phyloP scores from a whole-genome alignment of 2,888 invertebrate species.

The Drosophila helvetica region DNA sequence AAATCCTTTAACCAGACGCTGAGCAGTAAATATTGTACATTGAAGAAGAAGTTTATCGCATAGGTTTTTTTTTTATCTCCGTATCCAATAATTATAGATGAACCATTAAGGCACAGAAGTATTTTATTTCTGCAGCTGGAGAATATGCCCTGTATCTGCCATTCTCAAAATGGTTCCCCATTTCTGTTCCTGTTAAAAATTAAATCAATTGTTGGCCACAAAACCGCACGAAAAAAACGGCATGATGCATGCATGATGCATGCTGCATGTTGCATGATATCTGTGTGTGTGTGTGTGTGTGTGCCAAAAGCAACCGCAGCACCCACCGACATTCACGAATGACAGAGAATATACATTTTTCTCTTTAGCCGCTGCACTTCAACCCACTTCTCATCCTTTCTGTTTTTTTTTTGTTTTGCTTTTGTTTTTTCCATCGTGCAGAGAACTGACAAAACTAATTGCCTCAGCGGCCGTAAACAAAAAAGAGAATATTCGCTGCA shows the following conservation, averaged over 20 bases:
- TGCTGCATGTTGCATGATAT: conserved; percentile 16
- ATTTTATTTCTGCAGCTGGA: neutral
- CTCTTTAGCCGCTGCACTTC: neutral
- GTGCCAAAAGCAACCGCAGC: conserved; percentile 32
- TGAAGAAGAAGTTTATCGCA: too few relatives aligned
- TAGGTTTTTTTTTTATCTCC: too few relatives aligned
- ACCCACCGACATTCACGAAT: conserved; percentile 3
- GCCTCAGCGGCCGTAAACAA: conserved; percentile 62
- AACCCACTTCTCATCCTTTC: neutral
- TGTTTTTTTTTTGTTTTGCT: neutral
- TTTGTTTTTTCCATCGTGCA: neutral
- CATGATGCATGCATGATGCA: conserved; percentile 20
- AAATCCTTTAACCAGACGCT: neutral
- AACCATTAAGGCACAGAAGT: neutral
- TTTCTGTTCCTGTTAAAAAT: conserved; percentile 11
- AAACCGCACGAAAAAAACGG: conserved; percentile 13
- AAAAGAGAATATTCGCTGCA: conserved; percentile 46
- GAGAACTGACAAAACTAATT: conserved; percentile 67
- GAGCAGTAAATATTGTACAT: conserved; percentile 10
- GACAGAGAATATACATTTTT: conserved; percentile 29
- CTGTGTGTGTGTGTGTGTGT: neutral
- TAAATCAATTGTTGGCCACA: conserved; percentile 42
- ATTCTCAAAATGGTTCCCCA: neutral
- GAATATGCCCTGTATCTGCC: neutral
- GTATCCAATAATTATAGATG: too few relatives aligned